These are phyloP conservation scores for Drosophila glabriapex DNA, from an alignment of 2,888 invertebrate species.

Conservation along the genomic window DNA sequence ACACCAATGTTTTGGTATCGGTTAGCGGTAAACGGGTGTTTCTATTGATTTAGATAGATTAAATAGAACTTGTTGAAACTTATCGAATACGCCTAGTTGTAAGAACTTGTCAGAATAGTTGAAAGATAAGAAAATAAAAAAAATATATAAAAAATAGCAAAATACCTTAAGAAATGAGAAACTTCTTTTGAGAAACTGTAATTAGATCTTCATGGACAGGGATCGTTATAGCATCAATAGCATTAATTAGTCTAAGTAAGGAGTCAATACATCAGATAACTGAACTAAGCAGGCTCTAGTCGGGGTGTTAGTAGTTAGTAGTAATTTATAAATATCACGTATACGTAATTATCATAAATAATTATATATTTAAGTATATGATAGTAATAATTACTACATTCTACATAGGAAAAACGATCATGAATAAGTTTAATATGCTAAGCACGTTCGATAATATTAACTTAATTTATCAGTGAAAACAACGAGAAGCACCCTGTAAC, in stretches of 20 bases:
- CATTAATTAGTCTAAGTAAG: background rate
- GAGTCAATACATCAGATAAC: background rate
- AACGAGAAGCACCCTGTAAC: conserved; percentile 55
- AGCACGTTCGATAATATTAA: background rate
- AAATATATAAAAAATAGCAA: background rate
- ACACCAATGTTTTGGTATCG: conserved; percentile 9
- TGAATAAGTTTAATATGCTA: background rate
- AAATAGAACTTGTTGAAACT: background rate
- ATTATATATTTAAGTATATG: background rate
- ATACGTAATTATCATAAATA: conserved; percentile 1
- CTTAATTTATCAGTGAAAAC: background rate
- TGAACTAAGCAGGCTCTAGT: background rate
- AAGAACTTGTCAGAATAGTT: background rate
- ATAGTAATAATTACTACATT: background rate
- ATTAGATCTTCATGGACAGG: background rate
- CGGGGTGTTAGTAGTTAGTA: no score
- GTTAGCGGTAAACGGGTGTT: conserved; percentile 28
- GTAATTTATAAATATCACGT: background rate
- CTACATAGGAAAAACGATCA: background rate
- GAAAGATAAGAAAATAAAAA: background rate
- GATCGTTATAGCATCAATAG: background rate
- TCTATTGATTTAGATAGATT: background rate
- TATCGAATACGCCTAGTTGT: background rate
- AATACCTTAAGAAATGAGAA: background rate
- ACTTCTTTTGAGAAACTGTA: background rate